A percentile compares a stretch with the other conserved stretches of the same genome.
Evolutionary conservation across 2,113 vertebrate genomes (phyloP).

Genomic region (Tragulus kanchil): DNA sequence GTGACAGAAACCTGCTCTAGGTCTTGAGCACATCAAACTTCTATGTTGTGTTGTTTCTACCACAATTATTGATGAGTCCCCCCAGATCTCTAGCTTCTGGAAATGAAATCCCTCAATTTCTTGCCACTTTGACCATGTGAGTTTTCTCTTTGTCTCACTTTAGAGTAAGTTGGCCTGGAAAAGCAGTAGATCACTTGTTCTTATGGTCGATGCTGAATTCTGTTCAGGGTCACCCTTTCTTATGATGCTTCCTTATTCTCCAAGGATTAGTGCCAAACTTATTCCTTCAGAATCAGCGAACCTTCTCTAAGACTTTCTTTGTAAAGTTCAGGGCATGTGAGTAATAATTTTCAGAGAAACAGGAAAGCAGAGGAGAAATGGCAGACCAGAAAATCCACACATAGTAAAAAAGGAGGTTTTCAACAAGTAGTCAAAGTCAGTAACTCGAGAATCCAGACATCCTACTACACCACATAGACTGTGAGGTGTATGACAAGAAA

Average conservation of each 20-base stretch:
- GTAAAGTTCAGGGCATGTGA: not conserved
- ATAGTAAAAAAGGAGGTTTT: not conserved
- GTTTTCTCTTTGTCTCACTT: not conserved
- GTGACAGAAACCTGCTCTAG: not conserved
- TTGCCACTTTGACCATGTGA: not conserved
- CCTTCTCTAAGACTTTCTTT: not conserved
- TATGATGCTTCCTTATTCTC: not conserved
- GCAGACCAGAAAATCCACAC: not conserved
- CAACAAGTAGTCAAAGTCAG: not conserved
- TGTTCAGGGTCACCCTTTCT: not conserved
- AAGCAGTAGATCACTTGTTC: not conserved
- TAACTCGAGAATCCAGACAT: not conserved
- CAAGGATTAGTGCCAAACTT: not conserved
- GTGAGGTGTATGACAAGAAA: not conserved
- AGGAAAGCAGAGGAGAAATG: not conserved
- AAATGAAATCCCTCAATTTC: not conserved
- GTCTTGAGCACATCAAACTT: not conserved
- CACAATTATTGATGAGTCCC: not conserved
- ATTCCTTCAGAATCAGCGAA: not conserved
- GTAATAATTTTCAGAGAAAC: not conserved
- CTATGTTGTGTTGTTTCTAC: not conserved
- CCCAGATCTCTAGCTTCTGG: not conserved
- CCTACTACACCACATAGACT: not conserved
- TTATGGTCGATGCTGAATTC: not conserved
- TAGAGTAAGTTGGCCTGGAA: constrained; percentile 1